A percentile compares a stretch with the other conserved stretches of the same genome.
These are phyloP conservation scores for Protomyctophum bolini DNA, from an alignment of 2,113 vertebrate genomes.

Conservation along the genomic window DNA sequence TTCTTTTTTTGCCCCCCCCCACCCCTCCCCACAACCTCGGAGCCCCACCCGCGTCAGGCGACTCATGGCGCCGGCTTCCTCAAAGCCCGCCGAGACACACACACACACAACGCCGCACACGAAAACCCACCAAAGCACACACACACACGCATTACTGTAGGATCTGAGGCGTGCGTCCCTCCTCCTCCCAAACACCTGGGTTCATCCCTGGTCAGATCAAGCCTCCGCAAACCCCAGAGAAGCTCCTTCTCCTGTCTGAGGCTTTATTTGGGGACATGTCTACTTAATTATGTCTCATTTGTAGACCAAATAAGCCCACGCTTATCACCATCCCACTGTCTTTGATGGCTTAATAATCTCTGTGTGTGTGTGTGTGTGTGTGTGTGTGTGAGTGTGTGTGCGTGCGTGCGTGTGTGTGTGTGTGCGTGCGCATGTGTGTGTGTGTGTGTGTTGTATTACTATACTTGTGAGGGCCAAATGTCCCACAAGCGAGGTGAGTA, in stretches of 20 bases:
- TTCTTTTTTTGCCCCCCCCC: too few relatives aligned
- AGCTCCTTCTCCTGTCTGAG: constrained; percentile 64
- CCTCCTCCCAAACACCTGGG: constrained; percentile 64
- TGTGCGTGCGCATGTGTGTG: constrained; percentile 49
- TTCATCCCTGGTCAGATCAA: constrained; percentile 48
- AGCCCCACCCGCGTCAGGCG: too few relatives aligned
- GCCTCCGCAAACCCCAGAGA: constrained; percentile 48
- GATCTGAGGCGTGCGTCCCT: constrained; percentile 43
- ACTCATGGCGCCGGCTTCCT: constrained; percentile 27
- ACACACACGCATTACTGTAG: constrained; percentile 51
- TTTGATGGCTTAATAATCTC: constrained; percentile 84
- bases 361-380: background rate
- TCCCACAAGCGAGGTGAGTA: too few relatives aligned
- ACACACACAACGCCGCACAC: background rate
- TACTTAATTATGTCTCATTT: constrained; percentile 83
- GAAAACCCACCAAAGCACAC: constrained; percentile 59
- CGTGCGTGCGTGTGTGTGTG: constrained; percentile 9
- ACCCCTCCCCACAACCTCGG: too few relatives aligned
- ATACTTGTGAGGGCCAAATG: too few relatives aligned
- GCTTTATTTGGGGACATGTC: constrained; percentile 75
- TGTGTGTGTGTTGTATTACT: too few relatives aligned
- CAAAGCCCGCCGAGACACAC: constrained; percentile 48
- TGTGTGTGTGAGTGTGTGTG: constrained; percentile 4
- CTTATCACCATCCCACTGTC: constrained; percentile 78
- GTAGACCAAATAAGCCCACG: constrained; percentile 80